These are phyloP conservation scores for Ormyrus rosae DNA, from an alignment of 2,888 invertebrate species.

Conservation along the genomic window DNA sequence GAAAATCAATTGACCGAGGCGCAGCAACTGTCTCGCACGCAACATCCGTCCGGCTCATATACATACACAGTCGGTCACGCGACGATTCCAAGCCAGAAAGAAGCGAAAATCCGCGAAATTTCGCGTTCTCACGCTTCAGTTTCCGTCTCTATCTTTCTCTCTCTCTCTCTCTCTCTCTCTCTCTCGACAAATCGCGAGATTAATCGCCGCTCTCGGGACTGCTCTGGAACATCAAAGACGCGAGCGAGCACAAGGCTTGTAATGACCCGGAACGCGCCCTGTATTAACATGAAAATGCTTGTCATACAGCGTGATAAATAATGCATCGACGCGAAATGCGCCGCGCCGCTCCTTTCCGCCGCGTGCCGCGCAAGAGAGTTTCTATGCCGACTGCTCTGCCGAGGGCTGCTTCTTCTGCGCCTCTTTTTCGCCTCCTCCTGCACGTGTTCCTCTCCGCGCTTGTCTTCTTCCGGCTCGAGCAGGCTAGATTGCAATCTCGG, in stretches of 20 bases:
- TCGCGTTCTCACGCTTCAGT: neutral
- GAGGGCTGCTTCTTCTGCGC: too few relatives aligned
- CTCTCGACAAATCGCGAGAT: too few relatives aligned
- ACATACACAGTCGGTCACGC: neutral
- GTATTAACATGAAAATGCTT: conserved; percentile 70
- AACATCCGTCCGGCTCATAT: neutral
- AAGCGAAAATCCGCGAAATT: too few relatives aligned
- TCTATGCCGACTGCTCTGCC: too few relatives aligned
- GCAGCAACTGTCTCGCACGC: neutral
- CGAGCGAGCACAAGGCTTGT: conserved; percentile 52
- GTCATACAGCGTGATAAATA: conserved; percentile 70
- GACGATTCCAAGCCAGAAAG: neutral
- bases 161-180: too few relatives aligned
- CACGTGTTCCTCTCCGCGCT: too few relatives aligned
- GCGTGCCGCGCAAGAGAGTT: too few relatives aligned
- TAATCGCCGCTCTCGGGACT: too few relatives aligned
- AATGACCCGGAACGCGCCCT: conserved; percentile 62
- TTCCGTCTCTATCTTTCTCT: too few relatives aligned
- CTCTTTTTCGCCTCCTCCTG: too few relatives aligned
- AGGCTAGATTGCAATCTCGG: too few relatives aligned
- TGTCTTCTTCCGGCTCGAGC: too few relatives aligned
- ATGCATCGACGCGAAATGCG: conserved; percentile 66
- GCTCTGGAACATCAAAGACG: conserved; percentile 25
- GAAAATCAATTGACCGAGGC: conserved; percentile 15
- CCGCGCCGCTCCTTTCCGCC: conserved; percentile 47